phyloP scores from a whole-genome alignment of 2,888 invertebrate species.

The Timema podura region DNA sequence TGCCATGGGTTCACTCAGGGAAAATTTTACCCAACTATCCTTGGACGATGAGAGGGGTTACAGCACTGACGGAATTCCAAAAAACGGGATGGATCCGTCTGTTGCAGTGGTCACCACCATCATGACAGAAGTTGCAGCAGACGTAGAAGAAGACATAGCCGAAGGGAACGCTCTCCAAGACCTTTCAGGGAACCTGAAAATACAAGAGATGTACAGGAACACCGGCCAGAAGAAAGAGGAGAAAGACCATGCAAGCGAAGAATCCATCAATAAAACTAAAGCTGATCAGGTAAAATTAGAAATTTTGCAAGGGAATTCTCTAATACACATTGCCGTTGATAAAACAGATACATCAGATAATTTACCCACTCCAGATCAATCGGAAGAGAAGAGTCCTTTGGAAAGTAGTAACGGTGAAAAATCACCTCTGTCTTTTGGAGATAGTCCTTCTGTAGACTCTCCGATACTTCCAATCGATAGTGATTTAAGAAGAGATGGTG shows the following conservation, averaged over 20 bases:
- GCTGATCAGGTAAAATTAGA: no score
- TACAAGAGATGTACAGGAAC: conserved; percentile 35
- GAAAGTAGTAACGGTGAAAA: conserved; percentile 11
- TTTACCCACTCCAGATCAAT: background rate
- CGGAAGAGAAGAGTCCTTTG: conserved; percentile 3
- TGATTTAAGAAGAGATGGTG: conserved; percentile 35
- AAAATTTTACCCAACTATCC: conserved; percentile 5
- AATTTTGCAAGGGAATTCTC: no score
- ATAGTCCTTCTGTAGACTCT: conserved; percentile 18
- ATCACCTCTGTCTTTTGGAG: conserved; percentile 18
- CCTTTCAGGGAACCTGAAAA: conserved; percentile 38
- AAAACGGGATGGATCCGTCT: conserved; percentile 75
- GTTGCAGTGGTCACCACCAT: conserved; percentile 49
- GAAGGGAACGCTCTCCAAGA: conserved; percentile 25
- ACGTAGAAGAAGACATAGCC: conserved; percentile 38
- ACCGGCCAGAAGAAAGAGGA: background rate
- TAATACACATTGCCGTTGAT: no score
- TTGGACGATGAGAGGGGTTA: conserved; percentile 10
- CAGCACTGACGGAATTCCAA: conserved; percentile 45
- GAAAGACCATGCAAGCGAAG: background rate
- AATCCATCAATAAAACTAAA: conserved; percentile 16
- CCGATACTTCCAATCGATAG: no score
- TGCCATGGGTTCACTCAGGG: background rate
- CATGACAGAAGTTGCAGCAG: conserved; percentile 39
- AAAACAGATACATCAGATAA: no score